Conservation (phyloP, 2,888 invertebrate genomes). For the Eupithecia vulgata region DNA sequence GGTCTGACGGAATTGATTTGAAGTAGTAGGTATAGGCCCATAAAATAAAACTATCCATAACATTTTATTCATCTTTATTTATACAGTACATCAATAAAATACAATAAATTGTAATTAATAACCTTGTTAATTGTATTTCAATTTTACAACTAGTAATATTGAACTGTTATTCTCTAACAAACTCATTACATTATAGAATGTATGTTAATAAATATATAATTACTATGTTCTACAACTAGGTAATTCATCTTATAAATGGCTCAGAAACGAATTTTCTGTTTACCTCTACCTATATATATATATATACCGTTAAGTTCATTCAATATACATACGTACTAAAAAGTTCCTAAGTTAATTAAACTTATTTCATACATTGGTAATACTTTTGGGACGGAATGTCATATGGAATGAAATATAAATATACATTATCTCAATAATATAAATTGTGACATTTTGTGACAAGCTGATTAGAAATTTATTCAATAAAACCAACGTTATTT, state of each 20-base stretch:
- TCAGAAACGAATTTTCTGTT: constrained; percentile 51
- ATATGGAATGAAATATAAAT: constrained; percentile 36
- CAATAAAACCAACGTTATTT: not conserved
- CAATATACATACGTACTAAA: constrained; percentile 28
- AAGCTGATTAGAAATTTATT: constrained; percentile 18
- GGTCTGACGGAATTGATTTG: no score
- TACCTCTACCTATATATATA: constrained; percentile 43
- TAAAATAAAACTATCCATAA: constrained; percentile 30
- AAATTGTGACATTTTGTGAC: constrained; percentile 50
- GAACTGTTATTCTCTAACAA: constrained; percentile 27
- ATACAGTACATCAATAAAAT: constrained; percentile 74
- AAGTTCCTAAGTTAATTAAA: constrained; percentile 30
- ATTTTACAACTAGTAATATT: constrained; percentile 38
- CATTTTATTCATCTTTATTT: constrained; percentile 55
- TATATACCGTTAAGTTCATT: constrained; percentile 30
- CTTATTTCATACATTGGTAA: constrained; percentile 59
- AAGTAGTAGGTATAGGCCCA: no score
- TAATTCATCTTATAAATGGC: constrained; percentile 55
- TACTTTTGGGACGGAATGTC: constrained; percentile 77
- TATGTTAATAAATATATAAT: constrained; percentile 44
- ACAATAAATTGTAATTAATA: constrained; percentile 72
- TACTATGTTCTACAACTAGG: constrained; percentile 41
- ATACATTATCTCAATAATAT: constrained; percentile 47
- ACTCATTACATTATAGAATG: constrained; percentile 51
- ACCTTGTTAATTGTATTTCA: constrained; percentile 56